A percentile compares a stretch with the other conserved stretches of the same genome.
Evolutionary conservation across 2,797 vertebrate species (phyloP).

Genomic region (Chaenodraco wilsoni): DNA sequence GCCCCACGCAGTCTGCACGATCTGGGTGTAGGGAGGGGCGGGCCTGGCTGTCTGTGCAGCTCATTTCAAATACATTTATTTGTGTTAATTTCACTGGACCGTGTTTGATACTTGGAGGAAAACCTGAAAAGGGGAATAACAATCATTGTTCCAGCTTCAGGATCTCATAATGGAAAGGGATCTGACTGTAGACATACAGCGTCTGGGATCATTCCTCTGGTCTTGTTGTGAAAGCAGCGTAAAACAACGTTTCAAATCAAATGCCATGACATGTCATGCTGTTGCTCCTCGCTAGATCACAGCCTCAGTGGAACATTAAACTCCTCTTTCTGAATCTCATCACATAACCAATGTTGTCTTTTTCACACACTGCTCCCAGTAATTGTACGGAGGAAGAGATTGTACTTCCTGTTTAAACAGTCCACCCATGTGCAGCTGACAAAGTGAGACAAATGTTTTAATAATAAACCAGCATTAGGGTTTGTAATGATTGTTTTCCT

Average conservation of each 20-base stretch:
- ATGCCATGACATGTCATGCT: background rate
- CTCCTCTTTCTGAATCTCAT: conserved; percentile 1
- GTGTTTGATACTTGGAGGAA: background rate
- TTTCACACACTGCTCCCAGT: conserved; percentile 6
- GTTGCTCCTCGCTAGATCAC: background rate
- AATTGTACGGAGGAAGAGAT: conserved; percentile 20
- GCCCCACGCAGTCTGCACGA: no score
- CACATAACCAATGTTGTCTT: conserved; percentile 24
- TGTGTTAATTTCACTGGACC: background rate
- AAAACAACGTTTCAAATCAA: conserved; percentile 5
- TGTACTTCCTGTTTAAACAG: conserved; percentile 34
- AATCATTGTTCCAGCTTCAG: conserved; percentile 14
- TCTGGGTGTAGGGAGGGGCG: no score
- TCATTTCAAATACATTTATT: conserved; percentile 6
- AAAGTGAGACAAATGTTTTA: conserved; percentile 18
- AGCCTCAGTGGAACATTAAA: background rate
- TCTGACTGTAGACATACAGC: background rate
- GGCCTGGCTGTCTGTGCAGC: background rate
- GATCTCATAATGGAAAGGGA: conserved; percentile 7
- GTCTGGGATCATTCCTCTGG: background rate
- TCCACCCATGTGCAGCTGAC: conserved; percentile 38
- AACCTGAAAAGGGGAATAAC: background rate
- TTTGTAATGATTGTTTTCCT: conserved; percentile 14
- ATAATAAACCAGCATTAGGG: conserved; percentile 11
- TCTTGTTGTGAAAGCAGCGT: background rate